These are phyloP conservation scores for Microcebus murinus DNA, from an alignment of 2,113 vertebrate genomes.

Conservation along the genomic window DNA sequence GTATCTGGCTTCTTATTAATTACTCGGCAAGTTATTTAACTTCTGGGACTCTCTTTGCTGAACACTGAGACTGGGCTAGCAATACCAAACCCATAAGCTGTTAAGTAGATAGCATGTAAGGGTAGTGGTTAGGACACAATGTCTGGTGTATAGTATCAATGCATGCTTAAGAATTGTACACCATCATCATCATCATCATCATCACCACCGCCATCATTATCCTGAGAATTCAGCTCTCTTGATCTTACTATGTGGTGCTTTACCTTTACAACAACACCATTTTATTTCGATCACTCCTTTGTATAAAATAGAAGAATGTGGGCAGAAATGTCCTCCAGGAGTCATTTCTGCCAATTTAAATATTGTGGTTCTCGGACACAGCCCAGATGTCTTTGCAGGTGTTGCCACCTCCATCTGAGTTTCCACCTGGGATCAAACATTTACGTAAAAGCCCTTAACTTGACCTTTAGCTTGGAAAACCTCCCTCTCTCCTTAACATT, in stretches of 20 bases:
- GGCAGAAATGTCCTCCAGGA: background rate
- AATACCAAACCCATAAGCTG: background rate
- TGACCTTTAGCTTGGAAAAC: constrained; percentile 10
- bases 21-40: constrained; percentile 9
- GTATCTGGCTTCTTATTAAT: constrained; percentile 52
- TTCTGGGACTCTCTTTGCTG: background rate
- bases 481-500: background rate
- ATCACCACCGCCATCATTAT: background rate
- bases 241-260: background rate
- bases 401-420: background rate
- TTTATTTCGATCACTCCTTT: background rate
- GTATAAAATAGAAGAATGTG: background rate
- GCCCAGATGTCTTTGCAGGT: background rate
- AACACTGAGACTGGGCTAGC: background rate
- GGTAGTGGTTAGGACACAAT: background rate
- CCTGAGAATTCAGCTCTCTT: background rate
- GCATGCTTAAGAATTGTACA: background rate
- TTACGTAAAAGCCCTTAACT: constrained; percentile 9
- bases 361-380: background rate
- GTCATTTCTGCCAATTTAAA: background rate
- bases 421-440: background rate
- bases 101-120: background rate
- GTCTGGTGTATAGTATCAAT: background rate
- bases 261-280: background rate
- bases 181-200: background rate